Evolutionary conservation across 2,113 vertebrate genomes (phyloP), one percentile per base, ranked within the genome.

Genomic region (Lamprotornis superbus): DNA sequence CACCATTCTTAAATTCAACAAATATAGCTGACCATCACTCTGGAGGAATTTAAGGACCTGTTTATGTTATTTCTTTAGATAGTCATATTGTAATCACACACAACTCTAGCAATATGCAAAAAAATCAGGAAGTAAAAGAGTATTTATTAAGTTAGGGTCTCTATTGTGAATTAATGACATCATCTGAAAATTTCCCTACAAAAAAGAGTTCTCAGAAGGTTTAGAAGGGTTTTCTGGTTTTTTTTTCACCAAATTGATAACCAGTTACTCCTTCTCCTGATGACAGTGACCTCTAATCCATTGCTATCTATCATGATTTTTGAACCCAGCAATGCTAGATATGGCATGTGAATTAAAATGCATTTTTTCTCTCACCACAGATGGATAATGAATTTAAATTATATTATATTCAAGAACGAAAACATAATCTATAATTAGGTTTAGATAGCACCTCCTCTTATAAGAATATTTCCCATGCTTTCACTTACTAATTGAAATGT

Each of bases 301-400:
- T 60, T 3, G 3, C 17, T 69, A 23, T 65, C 33, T 83, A 55
- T 59, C 16, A 71, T 0, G 5, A 5, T 27, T 89, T 65, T 89
- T 75, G 33, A 55, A 80, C 12, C 44, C 23, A 69, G 53, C 2
- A 85, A 56, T 81, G 47, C 7, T 52, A 50, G 82, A 64, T 55
- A 30, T 74, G 56, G 8, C 27, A 63, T 39, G 47, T 74, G 21
- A 95, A 80, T 85, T 74, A 83, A 77, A 95, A 93, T 42, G 33
- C 33, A 67, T 73, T 5, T 42, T 35, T 78, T 87, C 69, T 77
- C 59, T 83, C 67, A 42, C 55, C 55, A 88, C 59, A 85, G 87
- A 86, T 73, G 65, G 49, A 85, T 89, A 90, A 95, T 50, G n/a
- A 94, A 91, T 95, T 95, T 91, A 82, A 94, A 95, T 65, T 22